These are phyloP conservation scores for Drosophila putrida DNA, from an alignment of 2,888 invertebrate genomes.

Conservation along the genomic window DNA sequence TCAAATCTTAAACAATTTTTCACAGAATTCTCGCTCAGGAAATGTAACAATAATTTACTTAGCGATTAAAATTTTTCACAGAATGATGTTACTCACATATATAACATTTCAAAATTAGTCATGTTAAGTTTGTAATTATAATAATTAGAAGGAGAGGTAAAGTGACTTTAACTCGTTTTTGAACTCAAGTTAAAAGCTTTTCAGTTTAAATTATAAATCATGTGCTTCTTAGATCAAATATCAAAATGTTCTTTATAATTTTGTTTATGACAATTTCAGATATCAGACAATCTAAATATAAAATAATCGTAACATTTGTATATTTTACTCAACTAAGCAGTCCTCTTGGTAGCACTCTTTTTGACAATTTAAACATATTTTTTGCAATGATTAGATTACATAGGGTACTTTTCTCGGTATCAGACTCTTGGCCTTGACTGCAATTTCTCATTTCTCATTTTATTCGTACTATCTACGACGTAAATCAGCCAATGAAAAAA, in stretches of 20 bases:
- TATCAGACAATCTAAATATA: not conserved
- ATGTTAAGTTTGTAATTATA: conserved; percentile 30
- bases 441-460: conserved; percentile 19
- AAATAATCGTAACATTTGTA: not conserved
- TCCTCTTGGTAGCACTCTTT: not conserved
- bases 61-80: not conserved
- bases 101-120: conserved; percentile 23
- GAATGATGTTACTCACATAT: not conserved
- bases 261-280: not conserved
- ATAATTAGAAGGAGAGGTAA: conserved; percentile 39
- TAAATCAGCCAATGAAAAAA: conserved; percentile 22
- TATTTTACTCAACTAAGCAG: conserved; percentile 4
- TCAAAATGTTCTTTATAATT: not conserved
- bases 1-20: conserved; percentile 7
- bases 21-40: not conserved
- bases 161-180: conserved; percentile 27
- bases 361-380: conserved; percentile 17
- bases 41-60: conserved; percentile 12
- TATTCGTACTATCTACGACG: conserved; percentile 21
- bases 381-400: conserved; percentile 63
- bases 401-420: conserved; percentile 44
- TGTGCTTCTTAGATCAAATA: not conserved
- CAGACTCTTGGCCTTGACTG: conserved; percentile 46
- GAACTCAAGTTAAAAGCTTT: conserved; percentile 14
- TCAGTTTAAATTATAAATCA: conserved; percentile 23